phyloP scores from a whole-genome alignment of 1,140 invertebrate species.

The Sycophila sp. region DNA sequence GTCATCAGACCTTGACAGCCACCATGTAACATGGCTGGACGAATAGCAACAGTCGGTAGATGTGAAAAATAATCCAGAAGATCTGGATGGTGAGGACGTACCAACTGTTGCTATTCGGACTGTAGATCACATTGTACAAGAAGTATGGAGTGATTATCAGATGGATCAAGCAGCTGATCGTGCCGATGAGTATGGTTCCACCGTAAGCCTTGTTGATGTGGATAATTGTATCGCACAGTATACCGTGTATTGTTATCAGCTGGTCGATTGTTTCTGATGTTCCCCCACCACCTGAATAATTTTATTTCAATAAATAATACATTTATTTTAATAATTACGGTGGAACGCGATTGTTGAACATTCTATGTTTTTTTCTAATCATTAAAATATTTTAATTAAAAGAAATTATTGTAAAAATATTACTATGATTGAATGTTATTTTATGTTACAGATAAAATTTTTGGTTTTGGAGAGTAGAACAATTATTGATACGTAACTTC shows the following conservation, averaged over 20 bases:
- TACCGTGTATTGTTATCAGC: slow-evolving; percentile 54
- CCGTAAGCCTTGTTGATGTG: slow-evolving; percentile 67
- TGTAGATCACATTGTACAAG: slow-evolving; percentile 70
- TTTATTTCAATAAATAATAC: not conserved
- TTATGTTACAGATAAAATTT: too few relatives aligned
- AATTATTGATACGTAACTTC: not conserved
- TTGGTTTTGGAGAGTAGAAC: not conserved
- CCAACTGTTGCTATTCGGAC: slow-evolving; percentile 56
- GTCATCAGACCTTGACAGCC: slow-evolving; percentile 64
- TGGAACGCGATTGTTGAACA: too few relatives aligned
- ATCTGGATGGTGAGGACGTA: slow-evolving; percentile 68
- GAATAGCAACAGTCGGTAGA: slow-evolving; percentile 70
- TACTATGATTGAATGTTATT: too few relatives aligned
- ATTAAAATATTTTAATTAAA: too few relatives aligned
- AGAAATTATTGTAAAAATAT: too few relatives aligned
- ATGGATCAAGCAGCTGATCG: slow-evolving; percentile 75
- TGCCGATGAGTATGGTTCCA: slow-evolving; percentile 69
- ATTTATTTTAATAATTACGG: too few relatives aligned
- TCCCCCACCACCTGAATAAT: not conserved
- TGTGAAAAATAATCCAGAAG: slow-evolving; percentile 74
- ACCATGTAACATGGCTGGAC: slow-evolving; percentile 75
- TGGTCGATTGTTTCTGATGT: slow-evolving; percentile 34
- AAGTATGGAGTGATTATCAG: slow-evolving; percentile 79
- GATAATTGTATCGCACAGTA: slow-evolving; percentile 53
- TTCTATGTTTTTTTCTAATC: too few relatives aligned